A percentile compares a stretch with the other conserved stretches of the same genome.
Evolutionary conservation across 2,888 invertebrate species (phyloP).

Genomic region (Cerceris rybyensis): DNA sequence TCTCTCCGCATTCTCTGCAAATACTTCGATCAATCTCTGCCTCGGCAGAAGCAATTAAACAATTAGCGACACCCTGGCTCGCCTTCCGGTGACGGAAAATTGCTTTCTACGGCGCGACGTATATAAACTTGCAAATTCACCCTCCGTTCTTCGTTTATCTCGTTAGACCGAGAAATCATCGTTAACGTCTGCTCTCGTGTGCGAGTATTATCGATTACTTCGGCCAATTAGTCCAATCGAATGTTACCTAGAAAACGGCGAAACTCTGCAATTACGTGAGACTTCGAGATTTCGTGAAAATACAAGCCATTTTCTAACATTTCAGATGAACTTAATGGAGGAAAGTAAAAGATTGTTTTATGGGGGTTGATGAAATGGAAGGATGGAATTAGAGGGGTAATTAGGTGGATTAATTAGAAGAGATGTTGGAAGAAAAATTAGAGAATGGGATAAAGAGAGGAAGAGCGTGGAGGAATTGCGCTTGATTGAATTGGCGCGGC

Average conservation of each 20-base stretch:
- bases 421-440: background rate
- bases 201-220: background rate
- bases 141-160: background rate
- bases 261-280: too few relatives aligned
- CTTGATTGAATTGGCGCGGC: conserved; percentile 23
- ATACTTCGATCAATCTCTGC: conserved; percentile 29
- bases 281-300: too few relatives aligned
- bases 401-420: too few relatives aligned
- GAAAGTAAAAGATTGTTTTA: too few relatives aligned
- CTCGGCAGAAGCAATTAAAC: conserved; percentile 11
- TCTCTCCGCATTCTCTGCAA: conserved; percentile 17
- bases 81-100: conserved; percentile 2
- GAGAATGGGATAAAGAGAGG: conserved; percentile 7
- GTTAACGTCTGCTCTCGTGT: background rate
- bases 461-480: conserved; percentile 31
- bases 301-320: too few relatives aligned
- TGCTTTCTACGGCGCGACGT: background rate
- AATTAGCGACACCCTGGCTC: conserved; percentile 22
- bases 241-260: too few relatives aligned
- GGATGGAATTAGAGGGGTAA: too few relatives aligned
- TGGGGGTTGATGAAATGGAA: too few relatives aligned
- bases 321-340: too few relatives aligned
- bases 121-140: background rate
- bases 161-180: background rate
- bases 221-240: background rate